A percentile compares a stretch with the other conserved stretches of the same genome.
phyloP scores from a whole-genome alignment of 2,113 vertebrate species.

The Pungitius pungitius region DNA sequence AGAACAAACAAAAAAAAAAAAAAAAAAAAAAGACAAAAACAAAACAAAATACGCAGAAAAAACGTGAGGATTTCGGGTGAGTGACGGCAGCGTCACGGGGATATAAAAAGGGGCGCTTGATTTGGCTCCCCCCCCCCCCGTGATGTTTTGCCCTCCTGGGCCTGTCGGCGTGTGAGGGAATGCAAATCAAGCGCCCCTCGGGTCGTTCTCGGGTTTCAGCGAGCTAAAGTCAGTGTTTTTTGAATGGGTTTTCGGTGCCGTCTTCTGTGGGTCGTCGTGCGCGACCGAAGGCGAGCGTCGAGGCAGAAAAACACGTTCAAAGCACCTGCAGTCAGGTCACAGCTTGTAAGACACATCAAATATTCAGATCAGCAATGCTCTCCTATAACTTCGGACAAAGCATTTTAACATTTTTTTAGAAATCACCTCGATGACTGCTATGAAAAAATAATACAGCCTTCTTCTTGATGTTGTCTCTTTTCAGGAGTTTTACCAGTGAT shows the following conservation, averaged over 20 bases:
- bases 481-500: neutral
- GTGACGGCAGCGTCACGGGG: constrained; percentile 62
- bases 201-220: constrained; percentile 31
- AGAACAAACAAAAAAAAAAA: constrained; percentile 25
- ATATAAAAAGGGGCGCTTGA: constrained; percentile 58
- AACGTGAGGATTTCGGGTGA: constrained; percentile 58
- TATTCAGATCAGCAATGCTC: neutral
- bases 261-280: constrained; percentile 8
- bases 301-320: constrained; percentile 32
- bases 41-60: constrained; percentile 21
- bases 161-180: constrained; percentile 18
- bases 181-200: constrained; percentile 53
- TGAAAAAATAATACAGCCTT: neutral
- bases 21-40: constrained; percentile 27
- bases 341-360: constrained; percentile 34
- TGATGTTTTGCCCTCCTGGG: constrained; percentile 27
- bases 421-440: neutral
- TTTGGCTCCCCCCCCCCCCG: constrained; percentile 10
- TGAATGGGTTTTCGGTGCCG: constrained; percentile 29
- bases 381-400: neutral
- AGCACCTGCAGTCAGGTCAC: constrained; percentile 20
- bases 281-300: constrained; percentile 34
- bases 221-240: constrained; percentile 43
- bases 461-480: neutral
- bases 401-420: neutral